Base-by-base conservation (phyloP, 2,888 invertebrate species). In the Melanotus villosus region DNA sequence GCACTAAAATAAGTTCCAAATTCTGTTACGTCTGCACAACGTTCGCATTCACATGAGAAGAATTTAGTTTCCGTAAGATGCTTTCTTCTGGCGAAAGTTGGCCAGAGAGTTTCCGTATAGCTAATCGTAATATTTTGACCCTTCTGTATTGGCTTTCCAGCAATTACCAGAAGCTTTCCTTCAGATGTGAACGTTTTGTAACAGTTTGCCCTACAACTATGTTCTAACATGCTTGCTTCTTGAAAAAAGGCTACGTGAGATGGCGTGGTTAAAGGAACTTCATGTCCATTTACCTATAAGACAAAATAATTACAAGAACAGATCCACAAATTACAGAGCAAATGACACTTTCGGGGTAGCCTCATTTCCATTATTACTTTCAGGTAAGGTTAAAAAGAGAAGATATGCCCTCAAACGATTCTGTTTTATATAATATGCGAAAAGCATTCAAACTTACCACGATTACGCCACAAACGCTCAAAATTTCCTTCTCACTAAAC, bases 51-150 rank as follows among this genome's bases (percentile, higher is more conserved):
- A 82, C 95, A 95, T 78, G 91, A 89, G 81, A 95, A 94, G 82
- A 91, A 91, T 85, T 93, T 93, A 10, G 93, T 91, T 80, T 92
- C 90, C 23, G 88, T 85, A 43, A 95, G 86, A 82, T 94, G 92
- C 71, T 92, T 90, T 30, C 92, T 88, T 1, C 95, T 87, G 70
- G 90, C 92, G 18, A 89, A 88, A 0, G 93, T 92, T 38, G 94
- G 93, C 94, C 94, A 95, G 34, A 94, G 84, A 0, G 93, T 91
- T 84, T 95, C 94, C 0, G 94, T 91, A 83, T 95, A 95, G 82
- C 93, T 93, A 57, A 95, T 93, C n/a, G 92, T 90, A 23, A 95
- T 82, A 84, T 93, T 92, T 0, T 90, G 84, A 0, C 92, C 93
- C 66, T 87, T 81, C 30, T 87, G 79, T 19, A 94, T 91, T 43